These are phyloP conservation scores for Pseudocheirus occidentalis DNA, from an alignment of 2,797 vertebrate species.

Conservation along the genomic window DNA sequence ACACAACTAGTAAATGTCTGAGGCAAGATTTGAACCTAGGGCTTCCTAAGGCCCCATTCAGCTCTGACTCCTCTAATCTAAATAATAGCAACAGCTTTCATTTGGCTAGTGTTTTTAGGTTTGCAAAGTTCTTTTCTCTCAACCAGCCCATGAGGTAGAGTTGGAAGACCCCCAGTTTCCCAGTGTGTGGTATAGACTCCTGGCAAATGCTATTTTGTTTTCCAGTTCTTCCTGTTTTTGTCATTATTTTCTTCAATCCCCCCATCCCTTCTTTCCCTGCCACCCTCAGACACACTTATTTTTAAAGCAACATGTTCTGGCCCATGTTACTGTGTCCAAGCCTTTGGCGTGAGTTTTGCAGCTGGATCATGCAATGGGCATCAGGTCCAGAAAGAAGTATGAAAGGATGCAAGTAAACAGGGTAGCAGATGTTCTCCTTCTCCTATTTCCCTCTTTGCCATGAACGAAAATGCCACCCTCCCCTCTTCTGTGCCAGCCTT, in stretches of 20 bases:
- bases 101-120: conserved; percentile 41
- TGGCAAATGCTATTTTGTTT: conserved; percentile 69
- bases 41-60: not conserved
- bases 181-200: conserved; percentile 45
- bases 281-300: not conserved
- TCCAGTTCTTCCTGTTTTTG: conserved; percentile 57
- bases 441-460: conserved; percentile 77
- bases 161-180: conserved; percentile 53
- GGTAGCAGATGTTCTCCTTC: conserved; percentile 81
- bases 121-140: conserved; percentile 44
- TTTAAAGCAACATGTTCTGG: not conserved
- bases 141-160: not conserved
- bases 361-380: conserved; percentile 70
- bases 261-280: not conserved
- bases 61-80: not conserved
- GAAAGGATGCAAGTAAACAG: conserved; percentile 81
- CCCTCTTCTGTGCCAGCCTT: conserved; percentile 66
- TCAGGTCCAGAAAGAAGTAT: conserved; percentile 74
- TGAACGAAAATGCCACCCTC: conserved; percentile 77
- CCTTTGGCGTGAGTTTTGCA: conserved; percentile 64
- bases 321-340: conserved; percentile 55
- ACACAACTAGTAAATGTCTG: not conserved
- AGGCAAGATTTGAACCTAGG: not conserved
- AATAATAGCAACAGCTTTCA: not conserved
- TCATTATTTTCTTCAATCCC: conserved; percentile 31